Percentiles rank a stretch among this genome's conserved stretches.
phyloP scores from a whole-genome alignment of 2,113 vertebrate species.

The Platysternon megacephalum region DNA sequence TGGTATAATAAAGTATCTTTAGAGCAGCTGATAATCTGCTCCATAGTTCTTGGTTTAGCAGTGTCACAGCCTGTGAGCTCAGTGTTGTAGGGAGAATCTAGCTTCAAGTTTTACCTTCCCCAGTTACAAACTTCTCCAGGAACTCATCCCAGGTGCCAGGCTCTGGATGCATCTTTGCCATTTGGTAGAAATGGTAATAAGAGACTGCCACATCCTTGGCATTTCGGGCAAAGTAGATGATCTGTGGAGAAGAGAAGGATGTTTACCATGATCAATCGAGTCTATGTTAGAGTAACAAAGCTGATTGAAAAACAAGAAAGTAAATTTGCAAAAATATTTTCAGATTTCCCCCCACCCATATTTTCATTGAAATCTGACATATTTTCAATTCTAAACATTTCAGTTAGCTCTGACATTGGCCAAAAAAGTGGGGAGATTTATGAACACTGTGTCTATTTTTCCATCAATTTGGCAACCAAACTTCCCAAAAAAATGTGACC shows the following conservation, averaged over 20 bases:
- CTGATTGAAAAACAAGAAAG: background rate
- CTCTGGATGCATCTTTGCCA: conserved; percentile 75
- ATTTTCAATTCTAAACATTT: background rate
- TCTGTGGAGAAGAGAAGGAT: conserved; percentile 45
- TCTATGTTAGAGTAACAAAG: background rate
- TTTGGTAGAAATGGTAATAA: conserved; percentile 81
- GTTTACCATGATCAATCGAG: background rate
- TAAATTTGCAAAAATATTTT: background rate
- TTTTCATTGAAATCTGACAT: background rate
- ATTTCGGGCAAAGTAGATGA: conserved; percentile 79
- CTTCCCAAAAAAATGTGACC: background rate
- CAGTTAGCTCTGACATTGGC: background rate
- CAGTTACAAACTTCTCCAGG: conserved; percentile 75
- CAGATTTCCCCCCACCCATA: background rate
- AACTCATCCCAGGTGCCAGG: conserved; percentile 80
- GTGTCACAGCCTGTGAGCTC: background rate
- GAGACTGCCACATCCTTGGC: conserved; percentile 82
- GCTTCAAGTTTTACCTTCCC: conserved; percentile 46
- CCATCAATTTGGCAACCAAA: background rate
- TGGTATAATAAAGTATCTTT: background rate
- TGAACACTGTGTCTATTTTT: background rate
- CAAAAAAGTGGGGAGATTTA: background rate
- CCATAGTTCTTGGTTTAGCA: background rate
- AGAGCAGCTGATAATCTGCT: background rate
- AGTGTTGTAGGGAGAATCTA: background rate